These are phyloP conservation scores for Falco berigora DNA, from an alignment of 2,797 vertebrate species.

Conservation along the genomic window DNA sequence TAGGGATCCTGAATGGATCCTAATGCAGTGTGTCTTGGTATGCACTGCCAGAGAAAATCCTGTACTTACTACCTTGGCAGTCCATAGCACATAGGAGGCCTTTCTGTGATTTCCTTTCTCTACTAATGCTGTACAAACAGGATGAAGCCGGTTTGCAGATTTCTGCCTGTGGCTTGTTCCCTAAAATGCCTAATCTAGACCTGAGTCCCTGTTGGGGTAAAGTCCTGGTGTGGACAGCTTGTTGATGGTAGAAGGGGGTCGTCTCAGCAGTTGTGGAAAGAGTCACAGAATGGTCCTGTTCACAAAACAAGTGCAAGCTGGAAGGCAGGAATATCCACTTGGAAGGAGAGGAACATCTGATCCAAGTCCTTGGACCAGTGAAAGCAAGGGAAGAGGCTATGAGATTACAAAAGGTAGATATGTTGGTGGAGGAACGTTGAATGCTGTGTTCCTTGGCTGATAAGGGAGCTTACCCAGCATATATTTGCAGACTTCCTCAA, in stretches of 20 bases:
- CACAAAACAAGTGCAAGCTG: neutral
- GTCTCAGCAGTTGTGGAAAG: neutral
- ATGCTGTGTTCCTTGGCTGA: neutral
- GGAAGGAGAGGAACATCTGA: neutral
- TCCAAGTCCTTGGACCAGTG: neutral
- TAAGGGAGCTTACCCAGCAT: neutral
- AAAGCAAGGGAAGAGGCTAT: neutral
- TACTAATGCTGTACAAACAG: neutral
- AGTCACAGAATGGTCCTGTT: neutral
- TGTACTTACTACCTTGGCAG: neutral
- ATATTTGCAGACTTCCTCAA: neutral
- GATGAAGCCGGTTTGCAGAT: neutral
- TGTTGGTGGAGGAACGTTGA: neutral
- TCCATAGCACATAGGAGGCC: neutral
- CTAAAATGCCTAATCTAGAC: neutral
- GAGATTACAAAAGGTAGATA: neutral
- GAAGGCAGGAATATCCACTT: neutral
- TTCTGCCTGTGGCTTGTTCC: neutral
- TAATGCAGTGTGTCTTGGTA: neutral
- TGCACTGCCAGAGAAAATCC: neutral
- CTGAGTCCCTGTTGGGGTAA: neutral
- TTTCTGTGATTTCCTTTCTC: neutral
- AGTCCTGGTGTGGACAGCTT: neutral
- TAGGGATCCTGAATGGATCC: neutral
- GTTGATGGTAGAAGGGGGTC: neutral